Evolutionary conservation across 2,888 invertebrate species (phyloP).

Genomic region (Xylota sylvarum): DNA sequence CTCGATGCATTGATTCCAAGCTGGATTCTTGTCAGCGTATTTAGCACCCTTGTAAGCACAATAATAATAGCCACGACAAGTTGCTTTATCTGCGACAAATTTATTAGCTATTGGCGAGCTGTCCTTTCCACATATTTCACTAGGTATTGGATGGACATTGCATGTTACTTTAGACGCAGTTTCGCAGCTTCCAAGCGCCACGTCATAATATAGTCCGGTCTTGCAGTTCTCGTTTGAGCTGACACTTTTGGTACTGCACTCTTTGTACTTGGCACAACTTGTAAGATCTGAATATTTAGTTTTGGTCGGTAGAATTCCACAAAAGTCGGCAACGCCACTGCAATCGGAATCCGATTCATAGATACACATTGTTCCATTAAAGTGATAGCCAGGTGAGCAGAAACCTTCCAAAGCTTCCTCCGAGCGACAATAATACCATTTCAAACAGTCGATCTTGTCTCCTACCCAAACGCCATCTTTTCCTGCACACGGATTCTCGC

Average conservation of each 20-base stretch:
- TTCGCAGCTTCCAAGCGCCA: constrained; percentile 78
- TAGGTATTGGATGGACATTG: constrained; percentile 79
- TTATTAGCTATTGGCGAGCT: constrained; percentile 42
- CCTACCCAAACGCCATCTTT: constrained; percentile 78
- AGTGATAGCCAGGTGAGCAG: constrained; percentile 78
- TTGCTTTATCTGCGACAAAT: constrained; percentile 78
- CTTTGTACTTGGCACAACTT: constrained; percentile 80
- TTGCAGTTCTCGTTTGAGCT: constrained; percentile 58
- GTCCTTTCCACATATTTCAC: constrained; percentile 73
- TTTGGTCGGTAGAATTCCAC: constrained; percentile 79
- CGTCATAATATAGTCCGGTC: constrained; percentile 79
- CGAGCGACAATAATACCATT: constrained; percentile 80
- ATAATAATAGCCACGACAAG: constrained; percentile 82
- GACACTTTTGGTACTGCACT: constrained; percentile 75
- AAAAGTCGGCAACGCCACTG: constrained; percentile 80
- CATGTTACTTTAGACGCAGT: constrained; percentile 78
- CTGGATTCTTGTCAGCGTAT: constrained; percentile 79
- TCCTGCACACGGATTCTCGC: constrained; percentile 80
- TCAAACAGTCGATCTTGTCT: constrained; percentile 80
- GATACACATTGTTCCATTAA: constrained; percentile 79
- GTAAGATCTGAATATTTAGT: constrained; percentile 79
- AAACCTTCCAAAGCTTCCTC: constrained; percentile 71
- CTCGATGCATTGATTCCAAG: constrained; percentile 80
- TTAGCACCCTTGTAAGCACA: constrained; percentile 77
- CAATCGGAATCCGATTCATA: constrained; percentile 79